Evolutionary conservation across 2,113 vertebrate genomes (phyloP).

Genomic region (Lepus timidus): DNA sequence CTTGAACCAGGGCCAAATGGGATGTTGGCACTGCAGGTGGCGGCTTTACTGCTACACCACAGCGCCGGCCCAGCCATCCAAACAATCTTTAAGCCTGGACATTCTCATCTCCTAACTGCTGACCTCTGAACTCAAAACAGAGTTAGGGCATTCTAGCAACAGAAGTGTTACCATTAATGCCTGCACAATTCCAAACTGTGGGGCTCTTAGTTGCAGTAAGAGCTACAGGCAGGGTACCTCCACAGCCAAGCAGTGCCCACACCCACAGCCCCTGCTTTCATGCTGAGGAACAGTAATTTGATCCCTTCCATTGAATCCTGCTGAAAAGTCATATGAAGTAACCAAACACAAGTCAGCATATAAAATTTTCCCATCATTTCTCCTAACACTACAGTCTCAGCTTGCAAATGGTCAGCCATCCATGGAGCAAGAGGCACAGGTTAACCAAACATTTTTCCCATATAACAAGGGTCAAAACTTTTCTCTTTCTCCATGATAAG

Average conservation of each 20-base stretch:
- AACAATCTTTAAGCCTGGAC: constrained; percentile 41
- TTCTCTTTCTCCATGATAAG: not conserved
- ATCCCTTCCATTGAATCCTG: not conserved
- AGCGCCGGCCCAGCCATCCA: not conserved
- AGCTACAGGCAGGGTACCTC: not conserved
- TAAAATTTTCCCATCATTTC: constrained; percentile 1
- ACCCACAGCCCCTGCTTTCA: not conserved
- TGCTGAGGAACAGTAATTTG: not conserved
- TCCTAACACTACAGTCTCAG: not conserved
- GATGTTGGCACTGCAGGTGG: no score
- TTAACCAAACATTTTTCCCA: constrained; percentile 28
- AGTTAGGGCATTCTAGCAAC: not conserved
- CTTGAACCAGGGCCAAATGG: no score
- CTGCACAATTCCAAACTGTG: constrained; percentile 2
- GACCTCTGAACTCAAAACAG: constrained; percentile 5
- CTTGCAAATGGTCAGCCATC: not conserved
- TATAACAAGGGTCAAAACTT: not conserved
- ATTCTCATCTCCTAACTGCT: not conserved
- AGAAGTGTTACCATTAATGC: not conserved
- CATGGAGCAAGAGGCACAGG: not conserved
- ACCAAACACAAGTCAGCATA: constrained; percentile 8
- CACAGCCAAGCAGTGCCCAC: not conserved
- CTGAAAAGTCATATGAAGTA: constrained; percentile 22
- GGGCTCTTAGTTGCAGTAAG: not conserved
- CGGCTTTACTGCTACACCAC: not conserved